Evolutionary conservation across 2,888 invertebrate species (phyloP), one percentile per base, ranked within the genome.

Genomic region (Portevinia maculata): DNA sequence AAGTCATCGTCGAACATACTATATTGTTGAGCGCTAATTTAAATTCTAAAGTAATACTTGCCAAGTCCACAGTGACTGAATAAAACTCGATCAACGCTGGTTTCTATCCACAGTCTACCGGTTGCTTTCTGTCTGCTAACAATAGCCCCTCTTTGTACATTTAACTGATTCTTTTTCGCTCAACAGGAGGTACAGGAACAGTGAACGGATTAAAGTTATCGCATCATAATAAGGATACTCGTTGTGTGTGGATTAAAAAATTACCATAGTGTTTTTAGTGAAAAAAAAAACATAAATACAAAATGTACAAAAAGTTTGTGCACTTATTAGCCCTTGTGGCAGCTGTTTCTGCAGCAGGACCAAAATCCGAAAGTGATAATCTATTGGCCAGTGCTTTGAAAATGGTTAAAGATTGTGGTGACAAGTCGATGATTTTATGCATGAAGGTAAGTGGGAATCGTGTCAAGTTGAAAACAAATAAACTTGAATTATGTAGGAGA

Each of bases 321-420:
- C 89, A 89, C 85, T 85, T 90, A 57, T 87, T 90, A 74, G 89
- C 92, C 85, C 86, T 93, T 88, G 90, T 92, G 87, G 90, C 92
- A 70, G 91, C 91, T 86, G 91, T 91, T 39, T 88, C 91, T 57
- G 90, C 91, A 86, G 85, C 87, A 30, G 73, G 70, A 53, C 71
- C 70, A 59, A 85, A 87, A 74, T 89, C 90, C 50, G 92, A 93
- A 70, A 92, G 93, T 84, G 93, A 92, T 46, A 88, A 87, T 85
- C 88, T 92, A 52, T 89, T 95, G 88, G 93, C 93, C 85, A 93
- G 93, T 44, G 94, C 94, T 8, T 91, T 95, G 75, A 93, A 92
- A 88, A 93, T 95, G 89, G 91, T 95, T 84, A 93, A 94, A 91
- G 94, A 94, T 87, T 95, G 95, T 90, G 93, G 94, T 59, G 92